Evolutionary conservation across 2,113 vertebrate species (phyloP).

Genomic region (Phalacrocorax carbo): DNA sequence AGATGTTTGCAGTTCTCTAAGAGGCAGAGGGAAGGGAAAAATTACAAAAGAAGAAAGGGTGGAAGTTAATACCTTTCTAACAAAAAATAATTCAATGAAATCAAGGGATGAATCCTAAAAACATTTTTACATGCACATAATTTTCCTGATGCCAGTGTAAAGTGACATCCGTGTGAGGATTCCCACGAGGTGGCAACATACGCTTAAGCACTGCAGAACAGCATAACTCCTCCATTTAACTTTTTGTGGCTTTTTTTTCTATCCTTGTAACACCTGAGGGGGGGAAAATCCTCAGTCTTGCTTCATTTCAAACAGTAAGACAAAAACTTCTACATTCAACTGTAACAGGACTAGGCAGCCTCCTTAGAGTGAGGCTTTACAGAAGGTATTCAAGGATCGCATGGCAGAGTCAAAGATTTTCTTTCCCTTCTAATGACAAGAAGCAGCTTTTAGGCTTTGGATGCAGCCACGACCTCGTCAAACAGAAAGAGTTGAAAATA

Average conservation of each 20-base stretch:
- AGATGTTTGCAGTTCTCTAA: background rate
- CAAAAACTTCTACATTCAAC: background rate
- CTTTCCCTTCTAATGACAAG: background rate
- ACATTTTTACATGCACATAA: background rate
- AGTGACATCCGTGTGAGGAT: background rate
- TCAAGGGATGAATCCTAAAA: background rate
- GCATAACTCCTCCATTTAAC: background rate
- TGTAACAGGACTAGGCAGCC: background rate
- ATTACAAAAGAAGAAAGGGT: background rate
- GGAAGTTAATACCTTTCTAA: background rate
- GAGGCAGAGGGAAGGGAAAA: background rate
- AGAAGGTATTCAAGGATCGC: background rate
- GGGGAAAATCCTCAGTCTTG: accelerated
- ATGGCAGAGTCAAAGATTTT: background rate
- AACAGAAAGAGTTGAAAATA: background rate
- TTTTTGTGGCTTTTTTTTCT: background rate
- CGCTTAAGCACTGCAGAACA: background rate
- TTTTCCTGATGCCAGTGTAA: background rate
- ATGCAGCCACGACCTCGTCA: background rate
- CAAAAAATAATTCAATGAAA: background rate
- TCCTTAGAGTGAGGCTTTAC: background rate
- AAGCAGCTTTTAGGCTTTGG: background rate
- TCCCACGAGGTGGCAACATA: background rate
- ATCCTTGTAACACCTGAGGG: background rate
- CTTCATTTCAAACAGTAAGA: background rate